Percentiles rank a stretch among this genome's conserved stretches.
Conservation (phyloP, 2,888 invertebrate genomes). For the Cancer borealis region DNA sequence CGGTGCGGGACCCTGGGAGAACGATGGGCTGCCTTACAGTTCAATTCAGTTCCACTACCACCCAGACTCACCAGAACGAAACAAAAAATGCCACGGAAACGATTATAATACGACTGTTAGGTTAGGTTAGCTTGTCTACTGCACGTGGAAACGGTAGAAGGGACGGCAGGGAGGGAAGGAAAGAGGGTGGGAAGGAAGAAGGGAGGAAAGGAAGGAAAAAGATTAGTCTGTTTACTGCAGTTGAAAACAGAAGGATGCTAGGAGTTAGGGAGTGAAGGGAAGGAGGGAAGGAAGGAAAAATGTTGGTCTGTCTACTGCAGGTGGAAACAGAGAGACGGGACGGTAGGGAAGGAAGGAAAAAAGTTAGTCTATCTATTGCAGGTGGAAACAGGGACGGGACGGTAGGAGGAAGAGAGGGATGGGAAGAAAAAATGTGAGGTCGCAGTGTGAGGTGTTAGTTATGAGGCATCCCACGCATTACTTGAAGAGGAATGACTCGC, state of each 20-base stretch:
- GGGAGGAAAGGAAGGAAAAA: neutral
- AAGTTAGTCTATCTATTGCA: neutral
- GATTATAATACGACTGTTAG: neutral
- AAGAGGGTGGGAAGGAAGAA: neutral
- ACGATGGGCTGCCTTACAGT: neutral
- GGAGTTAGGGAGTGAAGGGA: neutral
- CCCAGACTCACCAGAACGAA: neutral
- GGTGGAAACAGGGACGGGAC: neutral
- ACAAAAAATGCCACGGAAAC: neutral
- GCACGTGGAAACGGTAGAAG: no score
- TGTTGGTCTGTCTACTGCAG: neutral
- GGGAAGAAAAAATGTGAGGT: neutral
- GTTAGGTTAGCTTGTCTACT: neutral
- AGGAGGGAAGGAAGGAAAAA: neutral
- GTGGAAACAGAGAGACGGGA: neutral
- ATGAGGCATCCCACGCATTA: constrained; percentile 1
- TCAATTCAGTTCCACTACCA: neutral
- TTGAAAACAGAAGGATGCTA: no score
- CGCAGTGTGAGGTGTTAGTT: neutral
- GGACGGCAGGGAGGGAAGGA: neutral
- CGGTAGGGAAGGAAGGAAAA: neutral
- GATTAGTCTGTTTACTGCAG: neutral
- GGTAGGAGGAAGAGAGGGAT: neutral
- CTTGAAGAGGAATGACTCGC: neutral
- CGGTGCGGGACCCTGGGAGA: neutral